Conservation (phyloP, 2,113 vertebrate species). For the Hiodon alosoides region DNA sequence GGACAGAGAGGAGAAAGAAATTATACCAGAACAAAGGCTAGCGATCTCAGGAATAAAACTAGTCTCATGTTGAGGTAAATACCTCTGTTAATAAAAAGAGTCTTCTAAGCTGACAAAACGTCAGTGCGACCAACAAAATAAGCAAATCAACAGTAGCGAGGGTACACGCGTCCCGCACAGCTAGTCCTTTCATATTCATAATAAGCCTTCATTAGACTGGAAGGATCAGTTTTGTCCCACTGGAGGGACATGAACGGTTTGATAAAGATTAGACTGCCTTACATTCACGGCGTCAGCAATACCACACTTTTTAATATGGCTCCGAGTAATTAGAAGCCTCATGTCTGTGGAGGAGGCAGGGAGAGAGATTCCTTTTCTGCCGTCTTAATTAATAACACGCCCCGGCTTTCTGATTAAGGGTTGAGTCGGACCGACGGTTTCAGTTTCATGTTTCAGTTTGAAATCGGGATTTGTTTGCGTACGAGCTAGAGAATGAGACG, state of each 20-base stretch:
- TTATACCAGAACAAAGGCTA: slow-evolving; percentile 6
- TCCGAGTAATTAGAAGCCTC: background rate
- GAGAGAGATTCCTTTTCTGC: too few relatives aligned
- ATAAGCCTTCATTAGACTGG: slow-evolving; percentile 1
- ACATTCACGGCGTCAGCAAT: background rate
- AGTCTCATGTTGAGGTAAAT: slow-evolving; percentile 9
- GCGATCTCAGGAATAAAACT: slow-evolving; percentile 12
- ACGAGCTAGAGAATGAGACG: too few relatives aligned
- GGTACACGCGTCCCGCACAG: background rate
- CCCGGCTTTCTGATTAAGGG: too few relatives aligned
- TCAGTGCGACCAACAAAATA: background rate
- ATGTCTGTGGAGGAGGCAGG: too few relatives aligned
- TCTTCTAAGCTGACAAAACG: slow-evolving; percentile 14
- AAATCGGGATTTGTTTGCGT: too few relatives aligned
- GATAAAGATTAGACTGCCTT: background rate
- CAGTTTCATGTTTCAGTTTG: too few relatives aligned
- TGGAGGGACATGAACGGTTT: background rate
- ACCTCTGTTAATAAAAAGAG: background rate
- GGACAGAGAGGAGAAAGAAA: background rate
- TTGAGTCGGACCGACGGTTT: too few relatives aligned
- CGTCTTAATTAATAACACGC: too few relatives aligned
- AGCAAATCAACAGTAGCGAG: background rate
- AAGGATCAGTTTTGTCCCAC: background rate
- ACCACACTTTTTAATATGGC: background rate
- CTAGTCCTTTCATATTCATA: background rate